phyloP scores from a whole-genome alignment of 2,888 invertebrate genomes.

The Brenthis daphne region DNA sequence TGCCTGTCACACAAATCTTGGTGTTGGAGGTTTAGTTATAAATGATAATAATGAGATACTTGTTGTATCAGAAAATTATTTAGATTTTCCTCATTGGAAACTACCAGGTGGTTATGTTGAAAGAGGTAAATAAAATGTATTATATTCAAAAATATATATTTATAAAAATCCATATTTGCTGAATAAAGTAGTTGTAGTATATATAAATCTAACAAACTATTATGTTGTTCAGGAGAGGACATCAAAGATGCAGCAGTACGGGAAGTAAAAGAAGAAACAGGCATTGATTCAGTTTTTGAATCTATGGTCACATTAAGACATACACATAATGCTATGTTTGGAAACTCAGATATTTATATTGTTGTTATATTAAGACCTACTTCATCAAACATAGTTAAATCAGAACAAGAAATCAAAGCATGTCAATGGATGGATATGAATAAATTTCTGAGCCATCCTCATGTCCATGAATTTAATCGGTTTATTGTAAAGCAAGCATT shows the following conservation, averaged over 20 bases:
- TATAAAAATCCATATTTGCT: not conserved
- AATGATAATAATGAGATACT: slow-evolving; percentile 89
- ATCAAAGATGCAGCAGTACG: slow-evolving; percentile 90
- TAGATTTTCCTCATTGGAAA: slow-evolving; percentile 78
- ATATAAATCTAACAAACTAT: not conserved
- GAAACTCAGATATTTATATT: slow-evolving; percentile 93
- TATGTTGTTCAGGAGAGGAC: slow-evolving; percentile 85
- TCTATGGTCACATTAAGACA: slow-evolving; percentile 91
- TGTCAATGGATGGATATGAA: slow-evolving; percentile 92
- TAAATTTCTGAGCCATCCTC: slow-evolving; percentile 86
- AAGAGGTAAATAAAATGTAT: slow-evolving; percentile 80
- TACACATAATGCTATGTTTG: slow-evolving; percentile 87
- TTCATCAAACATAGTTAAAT: slow-evolving; percentile 84
- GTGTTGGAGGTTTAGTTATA: slow-evolving; percentile 93
- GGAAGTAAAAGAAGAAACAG: slow-evolving; percentile 96
- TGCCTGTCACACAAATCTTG: slow-evolving; percentile 89
- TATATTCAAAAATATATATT: not conserved
- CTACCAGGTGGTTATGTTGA: slow-evolving; percentile 96
- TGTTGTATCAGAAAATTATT: slow-evolving; percentile 89
- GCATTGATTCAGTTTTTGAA: slow-evolving; percentile 88
- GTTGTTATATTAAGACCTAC: slow-evolving; percentile 87
- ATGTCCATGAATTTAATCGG: slow-evolving; percentile 88
- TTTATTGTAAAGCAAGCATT: slow-evolving; percentile 85
- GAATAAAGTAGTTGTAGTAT: not conserved
- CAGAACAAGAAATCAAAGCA: slow-evolving; percentile 89